Evolutionary conservation across 2,113 vertebrate species (phyloP).

Genomic region (Mobula birostris): DNA sequence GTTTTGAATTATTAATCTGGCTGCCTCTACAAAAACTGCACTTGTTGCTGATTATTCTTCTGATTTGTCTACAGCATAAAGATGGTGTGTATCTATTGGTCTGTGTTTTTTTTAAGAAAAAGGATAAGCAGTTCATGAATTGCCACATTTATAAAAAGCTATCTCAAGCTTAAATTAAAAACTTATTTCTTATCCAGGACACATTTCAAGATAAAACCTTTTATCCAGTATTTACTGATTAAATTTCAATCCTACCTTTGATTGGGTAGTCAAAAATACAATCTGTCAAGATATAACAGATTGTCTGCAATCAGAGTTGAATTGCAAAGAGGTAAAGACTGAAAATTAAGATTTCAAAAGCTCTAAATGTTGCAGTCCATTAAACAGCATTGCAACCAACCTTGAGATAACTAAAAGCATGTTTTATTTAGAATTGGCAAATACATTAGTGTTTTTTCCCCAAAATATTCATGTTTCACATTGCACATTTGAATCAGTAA

Average conservation of each 20-base stretch:
- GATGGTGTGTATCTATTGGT: not conserved
- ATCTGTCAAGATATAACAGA: no score
- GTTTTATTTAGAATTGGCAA: no score
- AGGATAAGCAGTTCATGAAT: not conserved
- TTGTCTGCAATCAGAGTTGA: not conserved
- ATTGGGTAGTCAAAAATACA: not conserved
- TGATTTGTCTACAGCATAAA: not conserved
- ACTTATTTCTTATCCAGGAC: not conserved
- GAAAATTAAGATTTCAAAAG: not conserved
- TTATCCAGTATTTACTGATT: not conserved
- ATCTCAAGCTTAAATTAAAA: not conserved
- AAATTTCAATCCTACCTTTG: not conserved
- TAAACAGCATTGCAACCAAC: not conserved
- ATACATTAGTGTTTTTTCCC: no score
- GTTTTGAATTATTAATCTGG: no score
- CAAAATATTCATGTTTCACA: not conserved
- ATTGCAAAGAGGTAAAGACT: not conserved
- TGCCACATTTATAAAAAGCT: not conserved
- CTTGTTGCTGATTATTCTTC: not conserved
- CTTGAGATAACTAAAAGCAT: not conserved
- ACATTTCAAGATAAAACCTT: not conserved
- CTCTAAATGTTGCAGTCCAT: not conserved
- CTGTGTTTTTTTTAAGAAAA: not conserved
- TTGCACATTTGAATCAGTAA: not conserved
- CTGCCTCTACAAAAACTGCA: no score